Base-by-base conservation (phyloP, 1,140 invertebrate species). In the Rhagoletis pomonella region DNA sequence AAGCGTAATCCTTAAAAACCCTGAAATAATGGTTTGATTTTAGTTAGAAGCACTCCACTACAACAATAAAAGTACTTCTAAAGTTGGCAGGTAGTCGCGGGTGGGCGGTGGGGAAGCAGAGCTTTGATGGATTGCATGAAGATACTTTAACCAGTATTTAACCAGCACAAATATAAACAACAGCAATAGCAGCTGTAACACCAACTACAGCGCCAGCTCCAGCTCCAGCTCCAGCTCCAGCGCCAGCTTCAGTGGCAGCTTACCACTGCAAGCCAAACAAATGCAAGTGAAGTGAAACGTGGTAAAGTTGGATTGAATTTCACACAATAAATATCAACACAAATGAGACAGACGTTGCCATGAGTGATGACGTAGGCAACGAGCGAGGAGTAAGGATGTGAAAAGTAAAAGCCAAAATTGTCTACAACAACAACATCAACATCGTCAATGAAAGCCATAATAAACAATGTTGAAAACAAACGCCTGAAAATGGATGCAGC, bases 401-500 rank as follows among this genome's bases (percentile, higher is more conserved):
- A 73, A 73, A 44, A 44, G 67, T 44, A 73, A 47, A 73, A 73
- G 42, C 39, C n/a, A 44, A 47, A 47, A n/a, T 39, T 55, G 10
- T 2, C 50, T 55, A 55, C 39, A 55, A 29, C 17, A 81, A 81
- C n/a, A 81, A 55, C 19, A 2, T 5, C 50, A 5, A 55, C 10
- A 29, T 29, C 29, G 29, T 29, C 29, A 29, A 29, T 29, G 29
- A 29, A 29, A 55, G 2, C 50, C 50, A 55, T 55, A 81, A 81
- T 55, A 81, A 81, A 81, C 47, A 81, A 50, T 81, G n/a, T 81
- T 81, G 47, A 50, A 81, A 81, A 50, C 17, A 58, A 81, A 19
- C 47, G 42, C 73, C 9, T 81, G 73, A 17, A 81, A 81, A 81
- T 81, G 47, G 7, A 55, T 29, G 19, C 9, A 58, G 5, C 73